Evolutionary conservation across 2,888 invertebrate genomes (phyloP).

Genomic region (Ormyrus rosae): DNA sequence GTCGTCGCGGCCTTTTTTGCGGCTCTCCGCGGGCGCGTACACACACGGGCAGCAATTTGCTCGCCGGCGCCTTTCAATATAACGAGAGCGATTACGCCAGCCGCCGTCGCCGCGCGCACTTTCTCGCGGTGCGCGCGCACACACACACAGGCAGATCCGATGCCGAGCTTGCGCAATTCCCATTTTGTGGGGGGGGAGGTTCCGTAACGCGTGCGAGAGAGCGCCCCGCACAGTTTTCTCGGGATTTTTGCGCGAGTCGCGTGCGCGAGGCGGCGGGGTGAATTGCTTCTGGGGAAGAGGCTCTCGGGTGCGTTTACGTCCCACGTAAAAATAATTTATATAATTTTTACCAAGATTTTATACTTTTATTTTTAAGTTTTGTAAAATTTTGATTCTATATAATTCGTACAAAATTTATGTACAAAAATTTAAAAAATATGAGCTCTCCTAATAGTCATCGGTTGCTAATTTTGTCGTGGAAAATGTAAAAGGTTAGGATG

Average conservation of each 20-base stretch:
- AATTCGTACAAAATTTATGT: too few species aligned
- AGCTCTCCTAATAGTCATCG: too few species aligned
- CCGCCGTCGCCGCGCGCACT: constrained; percentile 5
- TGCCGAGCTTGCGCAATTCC: background rate
- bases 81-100: constrained; percentile 50
- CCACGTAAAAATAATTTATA: too few species aligned
- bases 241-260: background rate
- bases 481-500: too few species aligned
- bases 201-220: background rate
- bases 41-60: constrained; percentile 24
- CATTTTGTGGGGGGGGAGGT: too few species aligned
- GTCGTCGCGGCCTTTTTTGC: constrained; percentile 10
- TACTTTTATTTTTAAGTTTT: too few species aligned
- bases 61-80: constrained; percentile 42
- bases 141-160: background rate
- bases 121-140: constrained; percentile 13
- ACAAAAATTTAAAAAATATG: too few species aligned
- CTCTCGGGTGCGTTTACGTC: too few species aligned
- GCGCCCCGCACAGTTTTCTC: background rate
- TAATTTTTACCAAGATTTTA: too few species aligned
- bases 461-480: too few species aligned
- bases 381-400: too few species aligned
- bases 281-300: too few species aligned
- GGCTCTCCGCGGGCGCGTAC: background rate
- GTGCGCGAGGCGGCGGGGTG: background rate